A percentile compares a stretch with the other conserved stretches of the same genome.
These are phyloP conservation scores for Sarcophaga bullata DNA, from an alignment of 1,140 invertebrate species.

Conservation along the genomic window DNA sequence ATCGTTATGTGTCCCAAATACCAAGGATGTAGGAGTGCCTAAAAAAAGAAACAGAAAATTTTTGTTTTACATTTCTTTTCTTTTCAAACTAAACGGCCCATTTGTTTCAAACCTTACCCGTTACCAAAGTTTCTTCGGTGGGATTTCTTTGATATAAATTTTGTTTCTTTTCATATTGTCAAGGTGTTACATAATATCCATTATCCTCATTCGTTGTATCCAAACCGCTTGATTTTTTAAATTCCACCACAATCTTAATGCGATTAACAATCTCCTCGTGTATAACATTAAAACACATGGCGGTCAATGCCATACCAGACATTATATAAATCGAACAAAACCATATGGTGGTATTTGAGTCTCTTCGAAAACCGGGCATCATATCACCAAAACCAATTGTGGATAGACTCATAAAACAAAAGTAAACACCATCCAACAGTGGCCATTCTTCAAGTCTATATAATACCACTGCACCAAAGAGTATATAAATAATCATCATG, in stretches of 20 bases:
- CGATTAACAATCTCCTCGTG: slow-evolving; percentile 91
- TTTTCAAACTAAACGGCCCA: background rate
- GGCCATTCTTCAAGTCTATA: slow-evolving; percentile 88
- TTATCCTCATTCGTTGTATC: slow-evolving; percentile 41
- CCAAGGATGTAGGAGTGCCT: slow-evolving; percentile 72
- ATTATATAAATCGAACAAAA: slow-evolving; percentile 96
- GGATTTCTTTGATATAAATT: slow-evolving; percentile 73
- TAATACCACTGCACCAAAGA: slow-evolving; percentile 88
- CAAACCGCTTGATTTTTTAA: slow-evolving; percentile 60
- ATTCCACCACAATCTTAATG: slow-evolving; percentile 73
- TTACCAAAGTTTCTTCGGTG: slow-evolving; percentile 72
- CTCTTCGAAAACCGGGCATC: slow-evolving; percentile 79
- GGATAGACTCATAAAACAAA: slow-evolving; percentile 93
- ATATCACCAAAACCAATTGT: slow-evolving; percentile 93
- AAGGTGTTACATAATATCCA: slow-evolving; percentile 71
- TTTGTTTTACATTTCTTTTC: background rate
- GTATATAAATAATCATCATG: slow-evolving; percentile 85
- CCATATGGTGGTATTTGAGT: slow-evolving; percentile 76
- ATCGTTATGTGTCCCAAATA: slow-evolving; percentile 50
- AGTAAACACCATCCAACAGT: slow-evolving; percentile 91
- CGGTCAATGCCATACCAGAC: slow-evolving; percentile 94
- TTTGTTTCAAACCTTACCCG: slow-evolving; percentile 50
- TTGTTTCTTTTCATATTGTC: slow-evolving; percentile 73
- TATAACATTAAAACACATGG: slow-evolving; percentile 97
- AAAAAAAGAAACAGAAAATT: slow-evolving; percentile 44